Evolutionary conservation across 2,113 vertebrate genomes (phyloP).

Genomic region (Steatornis caripensis): DNA sequence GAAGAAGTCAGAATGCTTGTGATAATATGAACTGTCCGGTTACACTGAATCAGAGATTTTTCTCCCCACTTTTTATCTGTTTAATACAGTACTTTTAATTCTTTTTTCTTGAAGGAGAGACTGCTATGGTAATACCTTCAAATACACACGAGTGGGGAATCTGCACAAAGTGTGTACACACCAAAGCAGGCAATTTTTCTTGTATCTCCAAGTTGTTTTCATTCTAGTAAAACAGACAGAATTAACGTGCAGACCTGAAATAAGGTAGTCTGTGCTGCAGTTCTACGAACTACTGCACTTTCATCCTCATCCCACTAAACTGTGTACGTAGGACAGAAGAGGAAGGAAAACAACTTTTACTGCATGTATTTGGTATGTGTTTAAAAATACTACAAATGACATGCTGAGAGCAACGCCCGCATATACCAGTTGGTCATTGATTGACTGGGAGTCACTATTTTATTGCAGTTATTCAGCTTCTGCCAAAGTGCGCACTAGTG

Average conservation of each 20-base stretch:
- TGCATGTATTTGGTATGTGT: not conserved
- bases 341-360: not conserved
- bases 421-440: not conserved
- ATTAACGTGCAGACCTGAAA: not conserved
- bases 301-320: not conserved
- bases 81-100: not conserved
- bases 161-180: not conserved
- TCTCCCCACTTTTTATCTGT: not conserved
- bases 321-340: not conserved
- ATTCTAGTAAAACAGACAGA: not conserved
- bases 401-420: not conserved
- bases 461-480: not conserved
- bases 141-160: not conserved
- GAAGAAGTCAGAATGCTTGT: not conserved
- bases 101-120: not conserved
- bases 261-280: not conserved
- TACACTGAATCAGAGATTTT: not conserved
- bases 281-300: not conserved
- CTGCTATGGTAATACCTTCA: not conserved
- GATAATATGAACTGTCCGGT: not conserved
- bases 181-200: not conserved
- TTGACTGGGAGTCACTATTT: not conserved
- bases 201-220: not conserved
- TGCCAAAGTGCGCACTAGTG: not conserved
- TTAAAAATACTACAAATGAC: not conserved